Percentiles rank a stretch among this genome's conserved stretches.
Conservation (phyloP, 2,888 invertebrate species). For the Aethes cnicana region DNA sequence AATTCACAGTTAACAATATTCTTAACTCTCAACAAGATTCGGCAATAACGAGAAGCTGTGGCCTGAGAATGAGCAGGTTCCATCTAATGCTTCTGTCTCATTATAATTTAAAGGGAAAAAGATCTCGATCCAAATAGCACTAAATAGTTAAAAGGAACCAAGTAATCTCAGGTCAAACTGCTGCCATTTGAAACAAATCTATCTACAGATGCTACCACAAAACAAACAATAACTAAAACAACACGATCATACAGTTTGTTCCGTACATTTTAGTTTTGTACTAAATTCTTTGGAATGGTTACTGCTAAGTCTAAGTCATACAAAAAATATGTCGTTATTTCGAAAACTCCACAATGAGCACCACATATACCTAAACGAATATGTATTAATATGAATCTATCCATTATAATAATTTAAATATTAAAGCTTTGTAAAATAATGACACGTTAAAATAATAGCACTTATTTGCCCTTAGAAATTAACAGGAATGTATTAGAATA, state of each 20-base stretch:
- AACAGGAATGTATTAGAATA: constrained; percentile 1
- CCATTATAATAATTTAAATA: not conserved
- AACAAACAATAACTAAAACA: not conserved
- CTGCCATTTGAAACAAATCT: not conserved
- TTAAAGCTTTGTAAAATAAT: constrained; percentile 8
- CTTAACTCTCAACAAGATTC: not conserved
- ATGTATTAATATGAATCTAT: not conserved
- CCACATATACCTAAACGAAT: not conserved
- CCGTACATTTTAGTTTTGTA: constrained; percentile 38
- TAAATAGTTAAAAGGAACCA: no score
- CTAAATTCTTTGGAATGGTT: constrained; percentile 41
- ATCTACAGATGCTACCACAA: constrained; percentile 13
- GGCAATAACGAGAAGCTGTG: not conserved
- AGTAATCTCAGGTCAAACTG: no score
- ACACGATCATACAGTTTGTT: constrained; percentile 1
- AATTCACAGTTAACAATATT: constrained; percentile 16
- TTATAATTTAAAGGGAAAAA: no score
- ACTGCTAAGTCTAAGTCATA: constrained; percentile 10
- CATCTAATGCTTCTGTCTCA: no score
- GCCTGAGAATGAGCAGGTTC: no score
- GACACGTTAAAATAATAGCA: constrained; percentile 6
- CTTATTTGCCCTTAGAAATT: not conserved
- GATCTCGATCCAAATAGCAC: no score
- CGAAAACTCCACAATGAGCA: not conserved
- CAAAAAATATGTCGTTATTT: constrained; percentile 3